A percentile compares a stretch with the other conserved stretches of the same genome.
These are phyloP conservation scores for Drosophila picticornis DNA, from an alignment of 2,888 invertebrate genomes.

Conservation along the genomic window DNA sequence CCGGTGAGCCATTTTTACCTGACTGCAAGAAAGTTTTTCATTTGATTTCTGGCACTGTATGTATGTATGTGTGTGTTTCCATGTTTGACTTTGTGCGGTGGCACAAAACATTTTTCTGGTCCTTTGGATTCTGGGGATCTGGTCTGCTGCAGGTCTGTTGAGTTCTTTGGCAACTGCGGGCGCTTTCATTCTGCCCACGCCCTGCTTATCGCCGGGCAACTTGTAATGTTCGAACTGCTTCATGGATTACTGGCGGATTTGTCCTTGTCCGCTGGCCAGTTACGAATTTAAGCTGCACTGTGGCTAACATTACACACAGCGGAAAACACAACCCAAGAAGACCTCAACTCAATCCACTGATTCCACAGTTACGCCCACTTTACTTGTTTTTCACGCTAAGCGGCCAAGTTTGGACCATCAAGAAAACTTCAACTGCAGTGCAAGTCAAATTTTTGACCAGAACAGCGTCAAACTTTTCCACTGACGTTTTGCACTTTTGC, in stretches of 20 bases:
- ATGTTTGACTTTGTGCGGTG: constrained; percentile 45
- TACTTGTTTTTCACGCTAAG: constrained; percentile 79
- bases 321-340: neutral
- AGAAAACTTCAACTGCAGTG: constrained; percentile 78
- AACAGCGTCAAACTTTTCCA: constrained; percentile 73
- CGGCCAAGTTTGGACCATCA: constrained; percentile 71
- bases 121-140: constrained; percentile 54
- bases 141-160: constrained; percentile 37
- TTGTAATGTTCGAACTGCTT: constrained; percentile 68
- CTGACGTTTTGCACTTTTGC: constrained; percentile 77
- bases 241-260: constrained; percentile 75
- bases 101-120: constrained; percentile 75
- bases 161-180: constrained; percentile 42
- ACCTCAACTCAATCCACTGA: neutral
- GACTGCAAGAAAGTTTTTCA: constrained; percentile 78
- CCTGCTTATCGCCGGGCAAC: constrained; percentile 63
- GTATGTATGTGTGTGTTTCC: constrained; percentile 15
- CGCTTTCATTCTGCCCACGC: neutral
- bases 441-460: constrained; percentile 78
- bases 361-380: constrained; percentile 51
- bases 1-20: constrained; percentile 75
- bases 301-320: constrained; percentile 42
- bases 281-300: constrained; percentile 46
- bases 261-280: constrained; percentile 70
- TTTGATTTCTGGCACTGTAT: constrained; percentile 68